Evolutionary conservation across 2,797 vertebrate species (phyloP).

Genomic region (Microctenopoma stevenorrisi): DNA sequence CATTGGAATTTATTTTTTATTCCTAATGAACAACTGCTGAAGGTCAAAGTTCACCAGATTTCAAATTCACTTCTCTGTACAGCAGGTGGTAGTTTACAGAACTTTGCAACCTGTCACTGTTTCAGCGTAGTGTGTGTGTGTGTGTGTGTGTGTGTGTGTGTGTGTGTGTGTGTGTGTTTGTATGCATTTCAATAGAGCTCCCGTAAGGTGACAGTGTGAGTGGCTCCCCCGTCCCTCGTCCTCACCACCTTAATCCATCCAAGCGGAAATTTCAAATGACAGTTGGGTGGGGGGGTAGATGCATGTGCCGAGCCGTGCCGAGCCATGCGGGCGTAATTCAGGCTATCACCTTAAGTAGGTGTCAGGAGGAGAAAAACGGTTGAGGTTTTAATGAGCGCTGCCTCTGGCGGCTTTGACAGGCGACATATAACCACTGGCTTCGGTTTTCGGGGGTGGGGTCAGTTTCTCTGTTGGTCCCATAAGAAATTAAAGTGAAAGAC

Average conservation of each 20-base stretch:
- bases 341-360: constrained; percentile 78
- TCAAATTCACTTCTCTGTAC: neutral
- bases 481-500: constrained; percentile 72
- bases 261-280: constrained; percentile 71
- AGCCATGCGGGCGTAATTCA: constrained; percentile 55
- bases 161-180: constrained; percentile 19
- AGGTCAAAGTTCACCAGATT: constrained; percentile 25
- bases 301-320: constrained; percentile 28
- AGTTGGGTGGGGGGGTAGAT: constrained; percentile 52
- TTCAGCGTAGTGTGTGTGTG: constrained; percentile 5
- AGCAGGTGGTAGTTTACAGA: constrained; percentile 38
- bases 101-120: constrained; percentile 5
- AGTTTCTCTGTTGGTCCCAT: constrained; percentile 47
- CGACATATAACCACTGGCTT: constrained; percentile 52
- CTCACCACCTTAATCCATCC: constrained; percentile 50
- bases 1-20: neutral
- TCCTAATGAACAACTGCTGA: neutral
- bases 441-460: constrained; percentile 37
- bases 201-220: constrained; percentile 26
- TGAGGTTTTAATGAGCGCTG: constrained; percentile 73
- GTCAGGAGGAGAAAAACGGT: constrained; percentile 72
- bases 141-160: constrained; percentile 12
- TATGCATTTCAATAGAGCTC: constrained; percentile 23
- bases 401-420: constrained; percentile 61
- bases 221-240: constrained; percentile 11